Evolutionary conservation across 2,113 vertebrate species (phyloP).

Genomic region (Apteryx owenii): DNA sequence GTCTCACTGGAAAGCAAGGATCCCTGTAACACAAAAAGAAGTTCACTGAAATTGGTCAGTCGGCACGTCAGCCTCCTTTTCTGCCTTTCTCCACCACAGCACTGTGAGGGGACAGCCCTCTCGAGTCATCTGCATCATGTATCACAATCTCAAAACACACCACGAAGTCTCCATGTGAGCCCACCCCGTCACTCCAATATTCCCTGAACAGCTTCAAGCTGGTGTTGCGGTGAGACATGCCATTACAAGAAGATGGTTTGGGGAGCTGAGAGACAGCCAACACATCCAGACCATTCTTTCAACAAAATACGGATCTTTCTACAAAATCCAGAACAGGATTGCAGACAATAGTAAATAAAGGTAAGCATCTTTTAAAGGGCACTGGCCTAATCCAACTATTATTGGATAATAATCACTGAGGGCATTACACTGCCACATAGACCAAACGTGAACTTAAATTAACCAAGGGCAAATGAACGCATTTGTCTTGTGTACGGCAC

Average conservation of each 20-base stretch:
- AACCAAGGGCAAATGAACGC: constrained; percentile 6
- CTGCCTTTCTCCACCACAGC: not conserved
- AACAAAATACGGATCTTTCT: not conserved
- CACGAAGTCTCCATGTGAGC: not conserved
- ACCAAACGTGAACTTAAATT: constrained; percentile 31
- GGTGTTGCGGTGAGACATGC: not conserved
- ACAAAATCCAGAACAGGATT: not conserved
- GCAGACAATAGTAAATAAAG: not conserved
- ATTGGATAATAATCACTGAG: not conserved
- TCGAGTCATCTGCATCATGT: no score
- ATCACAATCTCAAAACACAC: not conserved
- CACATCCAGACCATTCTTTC: not conserved
- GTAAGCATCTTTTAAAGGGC: not conserved
- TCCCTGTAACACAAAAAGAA: no score
- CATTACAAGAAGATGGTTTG: not conserved
- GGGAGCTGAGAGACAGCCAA: not conserved
- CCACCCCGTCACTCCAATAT: not conserved
- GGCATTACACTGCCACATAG: not conserved
- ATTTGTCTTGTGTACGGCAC: not conserved
- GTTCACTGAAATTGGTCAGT: no score
- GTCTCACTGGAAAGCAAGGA: no score
- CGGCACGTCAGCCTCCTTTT: no score
- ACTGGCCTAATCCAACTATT: not conserved
- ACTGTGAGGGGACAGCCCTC: not conserved
- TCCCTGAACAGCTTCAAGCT: not conserved